Evolutionary conservation across 2,888 invertebrate species (phyloP).

Genomic region (Drosophila fulvimacula): DNA sequence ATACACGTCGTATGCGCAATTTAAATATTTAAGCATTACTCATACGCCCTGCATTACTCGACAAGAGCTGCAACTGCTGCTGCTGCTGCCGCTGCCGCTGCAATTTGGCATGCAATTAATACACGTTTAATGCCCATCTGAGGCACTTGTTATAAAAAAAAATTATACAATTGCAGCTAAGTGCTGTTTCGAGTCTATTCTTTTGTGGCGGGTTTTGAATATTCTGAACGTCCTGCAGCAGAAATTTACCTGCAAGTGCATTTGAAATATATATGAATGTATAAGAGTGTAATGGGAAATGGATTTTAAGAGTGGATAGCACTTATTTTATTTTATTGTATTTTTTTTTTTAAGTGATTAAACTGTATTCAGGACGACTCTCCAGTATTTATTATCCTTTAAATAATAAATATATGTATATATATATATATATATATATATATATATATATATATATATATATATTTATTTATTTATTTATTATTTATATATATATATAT

Average conservation of each 20-base stretch:
- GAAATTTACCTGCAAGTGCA: not conserved
- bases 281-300: slow-evolving; percentile 47
- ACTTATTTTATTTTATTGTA: too few relatives aligned
- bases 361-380: too few relatives aligned
- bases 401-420: too few relatives aligned
- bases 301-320: slow-evolving; percentile 57
- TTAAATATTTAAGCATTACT: not conserved
- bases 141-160: not conserved
- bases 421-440: too few relatives aligned
- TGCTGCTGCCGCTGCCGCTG: not conserved
- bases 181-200: slow-evolving; percentile 7
- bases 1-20: not conserved
- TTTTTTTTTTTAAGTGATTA: too few relatives aligned
- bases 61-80: slow-evolving; percentile 1
- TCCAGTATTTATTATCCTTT: too few relatives aligned
- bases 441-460: too few relatives aligned
- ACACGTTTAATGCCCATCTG: slow-evolving; percentile 6
- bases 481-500: too few relatives aligned
- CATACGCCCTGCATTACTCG: slow-evolving; percentile 17
- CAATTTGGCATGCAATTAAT: slow-evolving; percentile 14
- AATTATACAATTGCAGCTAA: slow-evolving; percentile 5
- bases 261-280: not conserved
- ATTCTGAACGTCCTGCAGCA: not conserved
- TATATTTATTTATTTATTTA: too few relatives aligned
- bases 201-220: not conserved